These are phyloP conservation scores for Timandra comae DNA, from an alignment of 2,888 invertebrate genomes.

Conservation along the genomic window DNA sequence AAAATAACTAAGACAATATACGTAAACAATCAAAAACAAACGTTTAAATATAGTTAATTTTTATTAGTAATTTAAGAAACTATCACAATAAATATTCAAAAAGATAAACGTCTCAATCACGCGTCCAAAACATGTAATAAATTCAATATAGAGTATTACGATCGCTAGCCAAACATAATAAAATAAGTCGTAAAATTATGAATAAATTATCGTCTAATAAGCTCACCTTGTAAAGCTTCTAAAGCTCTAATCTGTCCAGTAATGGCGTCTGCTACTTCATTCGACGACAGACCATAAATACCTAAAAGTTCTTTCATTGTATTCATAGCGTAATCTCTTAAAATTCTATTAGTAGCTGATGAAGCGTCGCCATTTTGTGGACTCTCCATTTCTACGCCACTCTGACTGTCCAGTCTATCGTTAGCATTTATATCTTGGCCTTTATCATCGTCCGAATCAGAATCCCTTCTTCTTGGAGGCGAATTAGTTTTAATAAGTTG, in stretches of 20 bases:
- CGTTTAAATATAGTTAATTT: too few species aligned
- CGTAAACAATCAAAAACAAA: too few species aligned
- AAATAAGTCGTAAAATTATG: too few species aligned
- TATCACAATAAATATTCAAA: too few species aligned
- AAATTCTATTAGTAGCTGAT: constrained; percentile 77
- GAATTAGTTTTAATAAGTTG: constrained; percentile 74
- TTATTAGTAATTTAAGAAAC: too few species aligned
- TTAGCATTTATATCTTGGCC: constrained; percentile 70
- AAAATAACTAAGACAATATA: too few species aligned
- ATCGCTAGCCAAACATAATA: too few species aligned
- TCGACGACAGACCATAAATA: constrained; percentile 84
- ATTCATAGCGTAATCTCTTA: constrained; percentile 86
- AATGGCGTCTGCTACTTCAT: constrained; percentile 82
- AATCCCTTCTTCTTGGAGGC: constrained; percentile 72
- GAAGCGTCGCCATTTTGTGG: constrained; percentile 62
- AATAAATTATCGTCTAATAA: too few species aligned
- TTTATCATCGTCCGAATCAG: constrained; percentile 69
- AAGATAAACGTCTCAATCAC: too few species aligned
- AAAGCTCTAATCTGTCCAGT: constrained; percentile 81
- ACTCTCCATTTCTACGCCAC: constrained; percentile 48
- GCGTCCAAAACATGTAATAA: too few species aligned
- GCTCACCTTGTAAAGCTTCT: constrained; percentile 82
- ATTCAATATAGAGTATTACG: too few species aligned
- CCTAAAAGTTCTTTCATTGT: constrained; percentile 87
- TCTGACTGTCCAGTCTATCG: constrained; percentile 59